phyloP scores from a whole-genome alignment of 2,113 vertebrate genomes.

The Triplophysa tibetana region DNA sequence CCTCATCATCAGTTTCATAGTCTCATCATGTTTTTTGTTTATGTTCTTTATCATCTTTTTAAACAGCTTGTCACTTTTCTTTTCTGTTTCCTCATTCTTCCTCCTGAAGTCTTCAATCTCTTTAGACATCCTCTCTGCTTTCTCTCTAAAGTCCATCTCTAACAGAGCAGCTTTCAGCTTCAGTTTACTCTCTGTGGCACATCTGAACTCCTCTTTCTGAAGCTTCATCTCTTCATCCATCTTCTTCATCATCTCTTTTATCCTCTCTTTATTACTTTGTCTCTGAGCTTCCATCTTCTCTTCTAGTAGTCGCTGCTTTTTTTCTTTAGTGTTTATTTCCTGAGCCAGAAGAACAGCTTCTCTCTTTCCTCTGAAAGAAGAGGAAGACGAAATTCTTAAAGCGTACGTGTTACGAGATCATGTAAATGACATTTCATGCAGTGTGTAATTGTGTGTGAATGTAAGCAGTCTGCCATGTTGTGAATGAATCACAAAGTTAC shows the following conservation, averaged over 20 bases:
- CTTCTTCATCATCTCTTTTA: constrained; percentile 24
- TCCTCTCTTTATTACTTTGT: constrained; percentile 29
- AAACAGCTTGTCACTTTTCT: no score
- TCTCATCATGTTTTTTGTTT: no score
- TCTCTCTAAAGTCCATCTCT: constrained; percentile 2
- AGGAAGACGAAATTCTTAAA: no score
- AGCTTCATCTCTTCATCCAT: constrained; percentile 34
- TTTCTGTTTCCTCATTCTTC: background rate
- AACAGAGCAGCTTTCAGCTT: constrained; percentile 32
- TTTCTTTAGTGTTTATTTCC: constrained; percentile 30
- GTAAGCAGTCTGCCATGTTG: no score
- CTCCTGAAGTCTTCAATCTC: constrained; percentile 30
- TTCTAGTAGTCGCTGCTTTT: background rate
- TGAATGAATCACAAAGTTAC: no score
- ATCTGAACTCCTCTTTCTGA: constrained; percentile 8
- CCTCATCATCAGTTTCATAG: no score
- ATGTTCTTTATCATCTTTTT: no score
- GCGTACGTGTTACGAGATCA: no score
- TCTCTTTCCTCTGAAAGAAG: constrained; percentile 26
- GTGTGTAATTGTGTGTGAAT: no score
- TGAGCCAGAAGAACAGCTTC: constrained; percentile 4
- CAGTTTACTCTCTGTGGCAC: constrained; percentile 40
- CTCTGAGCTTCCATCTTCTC: constrained; percentile 27
- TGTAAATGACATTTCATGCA: background rate
- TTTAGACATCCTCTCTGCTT: constrained; percentile 31